Percentiles rank a stretch among this genome's conserved stretches.
Conservation (phyloP, 2,888 invertebrate species). For the Gerosis bhagava region DNA sequence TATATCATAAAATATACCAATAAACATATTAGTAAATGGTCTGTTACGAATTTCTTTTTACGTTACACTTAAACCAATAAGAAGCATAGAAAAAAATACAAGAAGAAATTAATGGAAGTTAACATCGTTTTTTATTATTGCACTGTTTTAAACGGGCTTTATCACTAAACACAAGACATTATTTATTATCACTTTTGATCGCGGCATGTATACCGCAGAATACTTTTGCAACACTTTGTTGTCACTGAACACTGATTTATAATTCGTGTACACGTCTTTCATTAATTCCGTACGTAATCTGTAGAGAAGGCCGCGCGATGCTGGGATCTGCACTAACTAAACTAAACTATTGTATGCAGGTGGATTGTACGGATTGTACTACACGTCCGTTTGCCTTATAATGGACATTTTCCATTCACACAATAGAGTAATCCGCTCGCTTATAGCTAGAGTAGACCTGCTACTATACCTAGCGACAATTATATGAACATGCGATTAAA, state of each 20-base stretch:
- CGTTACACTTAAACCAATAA: slow-evolving; percentile 4
- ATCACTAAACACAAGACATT: too few species aligned
- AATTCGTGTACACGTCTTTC: too few species aligned
- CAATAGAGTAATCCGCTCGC: slow-evolving; percentile 64
- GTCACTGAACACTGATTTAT: too few species aligned
- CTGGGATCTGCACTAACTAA: slow-evolving; percentile 72
- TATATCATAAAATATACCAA: slow-evolving; percentile 1
- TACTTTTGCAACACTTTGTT: too few species aligned
- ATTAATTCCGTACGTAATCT: slow-evolving; percentile 31
- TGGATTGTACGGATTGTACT: slow-evolving; percentile 73
- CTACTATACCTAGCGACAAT: too few species aligned
- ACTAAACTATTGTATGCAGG: slow-evolving; percentile 80
- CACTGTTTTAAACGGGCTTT: too few species aligned
- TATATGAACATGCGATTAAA: too few species aligned
- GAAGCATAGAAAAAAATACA: background rate
- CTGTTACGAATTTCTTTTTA: slow-evolving; percentile 11
- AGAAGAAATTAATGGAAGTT: too few species aligned
- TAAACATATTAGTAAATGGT: slow-evolving; percentile 7
- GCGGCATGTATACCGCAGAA: background rate
- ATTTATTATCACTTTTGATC: slow-evolving; percentile 11
- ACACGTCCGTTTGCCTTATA: slow-evolving; percentile 67
- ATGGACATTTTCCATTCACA: slow-evolving; percentile 75
- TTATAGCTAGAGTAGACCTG: slow-evolving; percentile 20
- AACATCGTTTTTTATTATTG: too few species aligned
- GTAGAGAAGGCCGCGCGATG: slow-evolving; percentile 73